Percentiles rank a stretch among this genome's conserved stretches.
Evolutionary conservation across 2,888 invertebrate species (phyloP).

Genomic region (Abrostola tripartita): DNA sequence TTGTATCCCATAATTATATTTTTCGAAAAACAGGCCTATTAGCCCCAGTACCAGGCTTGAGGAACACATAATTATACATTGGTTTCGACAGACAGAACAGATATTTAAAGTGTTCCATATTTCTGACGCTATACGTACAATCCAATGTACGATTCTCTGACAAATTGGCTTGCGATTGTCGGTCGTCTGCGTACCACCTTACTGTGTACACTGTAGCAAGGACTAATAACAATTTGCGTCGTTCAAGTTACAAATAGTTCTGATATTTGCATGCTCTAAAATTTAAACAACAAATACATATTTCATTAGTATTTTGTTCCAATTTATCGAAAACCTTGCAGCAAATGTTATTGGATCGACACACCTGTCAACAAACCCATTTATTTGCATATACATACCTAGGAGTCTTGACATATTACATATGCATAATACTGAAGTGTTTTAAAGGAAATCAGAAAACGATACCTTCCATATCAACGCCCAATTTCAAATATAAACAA

Average conservation of each 20-base stretch:
- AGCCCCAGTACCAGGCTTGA: too few relatives aligned
- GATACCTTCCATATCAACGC: slow-evolving; percentile 29
- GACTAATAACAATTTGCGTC: slow-evolving; percentile 9
- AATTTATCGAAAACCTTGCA: neutral
- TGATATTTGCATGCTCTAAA: slow-evolving; percentile 8
- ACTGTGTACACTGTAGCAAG: neutral
- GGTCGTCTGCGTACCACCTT: neutral
- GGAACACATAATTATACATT: too few relatives aligned
- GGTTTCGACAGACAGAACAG: too few relatives aligned
- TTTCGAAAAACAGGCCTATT: too few relatives aligned
- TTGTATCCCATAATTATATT: too few relatives aligned
- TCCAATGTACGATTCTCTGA: too few relatives aligned
- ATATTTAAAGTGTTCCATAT: too few relatives aligned
- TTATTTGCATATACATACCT: too few relatives aligned
- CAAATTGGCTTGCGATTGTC: too few relatives aligned
- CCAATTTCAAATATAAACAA: slow-evolving; percentile 59
- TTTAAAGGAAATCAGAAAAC: slow-evolving; percentile 30
- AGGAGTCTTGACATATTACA: neutral
- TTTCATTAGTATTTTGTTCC: neutral
- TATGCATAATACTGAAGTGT: slow-evolving; percentile 12
- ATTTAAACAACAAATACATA: neutral
- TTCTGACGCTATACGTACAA: too few relatives aligned
- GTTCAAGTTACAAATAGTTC: slow-evolving; percentile 10
- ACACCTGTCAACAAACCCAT: neutral
- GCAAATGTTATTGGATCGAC: neutral